Base-by-base conservation (phyloP, 2,113 vertebrate species). In the Microtus montanus region DNA sequence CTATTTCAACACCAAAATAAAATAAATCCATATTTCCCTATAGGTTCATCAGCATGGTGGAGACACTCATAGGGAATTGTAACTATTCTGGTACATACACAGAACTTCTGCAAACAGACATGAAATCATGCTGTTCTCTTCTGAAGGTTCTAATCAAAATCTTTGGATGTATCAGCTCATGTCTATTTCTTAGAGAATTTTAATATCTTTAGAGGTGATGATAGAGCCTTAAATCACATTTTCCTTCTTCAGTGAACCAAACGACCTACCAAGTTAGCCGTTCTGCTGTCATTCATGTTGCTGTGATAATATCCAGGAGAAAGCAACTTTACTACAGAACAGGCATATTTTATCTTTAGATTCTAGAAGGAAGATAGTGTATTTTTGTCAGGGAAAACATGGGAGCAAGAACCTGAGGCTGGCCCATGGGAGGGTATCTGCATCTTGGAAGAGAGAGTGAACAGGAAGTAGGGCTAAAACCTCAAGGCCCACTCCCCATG, bases 1-100 rank as follows among this genome's bases (percentile, higher is more conserved):
- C 90, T 90, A 93, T 95, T 96, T 94, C 97, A 96, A 80, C 71
- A 68, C 93, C 54, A 74, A 96, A 95, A 94, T 83, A 75, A 63
- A 97, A 93, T 96, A 63, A 94, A 97, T 95, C 88, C 68, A 68
- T 97, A 96, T 90, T 97, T 90, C n/a, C 20, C 89, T 70, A 85
- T 93, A 94, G 96, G 96, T 68, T 95, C 96, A 89, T 74, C 5
- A 49, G 33, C 78, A 61, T n/a, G 78, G 41, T 58, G 54, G 64
- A 93, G 94, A 94, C 73, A 95, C 94, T 92, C 49, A 61, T 84
- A 95, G 61, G 87, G 26, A 28, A 91, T 87, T 95, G 90, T 73
- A 47, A 68, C 22, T 64, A 30, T 52, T 73, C 87, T 96, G 88
- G 90, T 92, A 83, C 19, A 38, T n/a, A 15, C 61, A 20, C 47